Conservation (phyloP, 2,797 vertebrate genomes). For the Botia almorhae region DNA sequence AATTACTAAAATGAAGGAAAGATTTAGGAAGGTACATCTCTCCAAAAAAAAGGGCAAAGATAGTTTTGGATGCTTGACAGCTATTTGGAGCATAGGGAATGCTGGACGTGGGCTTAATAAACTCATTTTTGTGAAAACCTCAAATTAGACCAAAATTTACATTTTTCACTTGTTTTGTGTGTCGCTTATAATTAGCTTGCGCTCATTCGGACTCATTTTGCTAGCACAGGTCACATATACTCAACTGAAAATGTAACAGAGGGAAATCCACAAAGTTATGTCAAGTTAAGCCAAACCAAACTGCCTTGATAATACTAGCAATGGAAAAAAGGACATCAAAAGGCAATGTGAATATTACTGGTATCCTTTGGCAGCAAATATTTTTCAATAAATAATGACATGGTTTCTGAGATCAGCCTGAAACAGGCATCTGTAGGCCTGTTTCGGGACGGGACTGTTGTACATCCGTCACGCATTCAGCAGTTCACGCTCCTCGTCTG, state of each 20-base stretch:
- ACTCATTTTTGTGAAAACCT: too few relatives aligned
- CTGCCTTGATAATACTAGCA: constrained; percentile 12
- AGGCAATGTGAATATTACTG: constrained; percentile 7
- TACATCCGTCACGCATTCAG: constrained; percentile 83
- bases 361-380: constrained; percentile 19
- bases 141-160: too few relatives aligned
- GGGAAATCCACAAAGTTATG: constrained; percentile 3
- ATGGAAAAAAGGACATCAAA: neutral
- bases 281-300: constrained; percentile 32
- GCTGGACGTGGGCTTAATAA: too few relatives aligned
- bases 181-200: too few relatives aligned
- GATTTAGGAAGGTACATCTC: too few relatives aligned
- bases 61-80: too few relatives aligned
- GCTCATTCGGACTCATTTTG: too few relatives aligned
- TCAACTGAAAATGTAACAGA: neutral
- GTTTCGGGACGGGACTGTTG: neutral
- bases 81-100: too few relatives aligned
- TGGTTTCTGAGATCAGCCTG: neutral
- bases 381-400: constrained; percentile 1
- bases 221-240: too few relatives aligned
- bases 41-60: too few relatives aligned
- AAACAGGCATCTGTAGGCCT: neutral
- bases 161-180: neutral
- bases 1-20: too few relatives aligned
- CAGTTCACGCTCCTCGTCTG: constrained; percentile 88